phyloP scores from a whole-genome alignment of 2,797 vertebrate genomes.

The Heterohyrax brucei region DNA sequence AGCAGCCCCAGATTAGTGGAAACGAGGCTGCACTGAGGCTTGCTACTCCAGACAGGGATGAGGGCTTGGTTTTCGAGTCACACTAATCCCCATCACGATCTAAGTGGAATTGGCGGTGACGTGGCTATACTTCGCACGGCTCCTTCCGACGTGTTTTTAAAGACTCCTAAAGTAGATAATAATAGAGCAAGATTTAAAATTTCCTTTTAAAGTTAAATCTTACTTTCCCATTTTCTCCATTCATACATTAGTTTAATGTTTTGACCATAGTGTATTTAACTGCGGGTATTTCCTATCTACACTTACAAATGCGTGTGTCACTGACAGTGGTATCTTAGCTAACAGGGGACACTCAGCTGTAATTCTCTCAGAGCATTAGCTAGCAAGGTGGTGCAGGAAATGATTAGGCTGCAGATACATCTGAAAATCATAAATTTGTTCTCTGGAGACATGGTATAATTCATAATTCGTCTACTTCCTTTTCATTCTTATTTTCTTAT shows the following conservation, averaged over 20 bases:
- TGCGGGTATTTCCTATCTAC: not conserved
- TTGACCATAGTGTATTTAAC: not conserved
- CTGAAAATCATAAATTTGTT: not conserved
- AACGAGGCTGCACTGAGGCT: constrained; percentile 80
- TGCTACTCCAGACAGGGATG: constrained; percentile 63
- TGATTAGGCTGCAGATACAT: no score
- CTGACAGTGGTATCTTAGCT: not conserved
- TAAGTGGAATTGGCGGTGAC: constrained; percentile 84
- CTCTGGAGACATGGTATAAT: not conserved
- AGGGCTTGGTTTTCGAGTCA: constrained; percentile 73
- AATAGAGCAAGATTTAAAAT: constrained; percentile 78
- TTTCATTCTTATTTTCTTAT: not conserved
- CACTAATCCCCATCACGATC: constrained; percentile 80
- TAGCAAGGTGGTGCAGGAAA: no score
- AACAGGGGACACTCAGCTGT: not conserved
- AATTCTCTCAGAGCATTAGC: not conserved
- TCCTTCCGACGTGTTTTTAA: constrained; percentile 78
- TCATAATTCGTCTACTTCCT: not conserved
- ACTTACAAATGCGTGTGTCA: not conserved
- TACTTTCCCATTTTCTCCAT: constrained; percentile 54
- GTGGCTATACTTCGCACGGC: constrained; percentile 81
- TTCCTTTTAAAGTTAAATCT: constrained; percentile 81
- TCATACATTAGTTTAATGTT: constrained; percentile 45
- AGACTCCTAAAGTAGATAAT: constrained; percentile 84
- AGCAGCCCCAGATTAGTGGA: constrained; percentile 87